A percentile compares a stretch with the other conserved stretches of the same genome.
Evolutionary conservation across 2,888 invertebrate genomes (phyloP).

Genomic region (Acholoe squamosa): DNA sequence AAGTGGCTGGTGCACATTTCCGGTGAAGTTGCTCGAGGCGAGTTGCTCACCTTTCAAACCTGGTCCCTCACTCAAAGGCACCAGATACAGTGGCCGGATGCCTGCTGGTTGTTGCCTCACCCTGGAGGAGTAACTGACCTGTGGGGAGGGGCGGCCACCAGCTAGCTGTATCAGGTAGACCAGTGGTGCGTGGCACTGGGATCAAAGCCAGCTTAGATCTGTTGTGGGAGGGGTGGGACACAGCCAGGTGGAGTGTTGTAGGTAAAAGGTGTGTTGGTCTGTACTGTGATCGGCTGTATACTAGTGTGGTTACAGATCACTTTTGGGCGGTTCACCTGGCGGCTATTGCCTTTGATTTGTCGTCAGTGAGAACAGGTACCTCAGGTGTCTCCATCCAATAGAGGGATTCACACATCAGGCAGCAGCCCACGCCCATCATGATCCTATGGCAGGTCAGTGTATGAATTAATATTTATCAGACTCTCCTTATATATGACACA

Average conservation of each 20-base stretch:
- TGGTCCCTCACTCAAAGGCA: too few species aligned
- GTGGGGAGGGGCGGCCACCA: background rate
- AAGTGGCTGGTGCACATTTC: too few species aligned
- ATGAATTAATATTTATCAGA: too few species aligned
- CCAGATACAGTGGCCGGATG: too few species aligned
- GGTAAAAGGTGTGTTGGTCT: background rate
- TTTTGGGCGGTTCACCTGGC: background rate
- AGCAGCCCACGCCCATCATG: background rate
- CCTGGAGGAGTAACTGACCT: background rate
- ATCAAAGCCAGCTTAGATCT: background rate
- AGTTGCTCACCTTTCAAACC: too few species aligned
- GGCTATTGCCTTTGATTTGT: background rate
- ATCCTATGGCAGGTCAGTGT: slow-evolving; percentile 25
- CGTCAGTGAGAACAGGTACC: background rate
- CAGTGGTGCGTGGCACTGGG: background rate
- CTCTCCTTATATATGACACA: too few species aligned
- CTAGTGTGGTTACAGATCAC: background rate
- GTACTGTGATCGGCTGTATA: background rate
- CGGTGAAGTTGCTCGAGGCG: too few species aligned
- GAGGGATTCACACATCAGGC: background rate
- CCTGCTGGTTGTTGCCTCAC: background rate
- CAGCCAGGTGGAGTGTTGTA: background rate
- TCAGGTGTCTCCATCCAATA: background rate
- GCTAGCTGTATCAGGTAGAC: background rate
- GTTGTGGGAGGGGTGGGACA: background rate